Conservation (phyloP, 2,113 vertebrate genomes). For the Ptyas mucosa region DNA sequence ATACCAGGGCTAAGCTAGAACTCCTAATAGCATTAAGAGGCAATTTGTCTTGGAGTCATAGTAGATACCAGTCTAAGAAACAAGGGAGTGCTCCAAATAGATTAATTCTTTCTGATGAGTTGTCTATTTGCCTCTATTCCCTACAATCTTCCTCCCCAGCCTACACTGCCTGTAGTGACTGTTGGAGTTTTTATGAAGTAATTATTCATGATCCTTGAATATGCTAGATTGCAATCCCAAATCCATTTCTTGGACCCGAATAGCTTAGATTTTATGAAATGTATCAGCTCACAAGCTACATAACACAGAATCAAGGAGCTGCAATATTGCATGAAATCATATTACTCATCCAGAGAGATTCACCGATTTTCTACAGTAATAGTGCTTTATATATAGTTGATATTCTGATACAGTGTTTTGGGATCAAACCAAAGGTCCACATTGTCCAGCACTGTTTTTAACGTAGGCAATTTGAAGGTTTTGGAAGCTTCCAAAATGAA, state of each 20-base stretch:
- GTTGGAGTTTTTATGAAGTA: neutral
- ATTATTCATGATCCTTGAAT: neutral
- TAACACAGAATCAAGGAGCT: neutral
- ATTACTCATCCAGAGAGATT: neutral
- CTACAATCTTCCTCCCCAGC: neutral
- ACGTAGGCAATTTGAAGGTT: neutral
- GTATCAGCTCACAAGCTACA: neutral
- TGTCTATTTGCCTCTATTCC: neutral
- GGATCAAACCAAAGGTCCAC: neutral
- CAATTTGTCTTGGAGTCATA: constrained; percentile 16
- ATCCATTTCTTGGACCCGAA: neutral
- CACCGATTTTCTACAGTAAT: neutral
- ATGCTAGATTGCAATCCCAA: neutral
- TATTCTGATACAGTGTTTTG: neutral
- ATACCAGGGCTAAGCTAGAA: neutral
- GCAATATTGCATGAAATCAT: neutral
- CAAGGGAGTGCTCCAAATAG: neutral
- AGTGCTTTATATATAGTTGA: neutral
- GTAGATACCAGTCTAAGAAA: neutral
- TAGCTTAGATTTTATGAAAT: neutral
- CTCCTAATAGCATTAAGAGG: constrained; percentile 41
- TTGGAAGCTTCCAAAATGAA: neutral
- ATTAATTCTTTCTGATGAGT: neutral
- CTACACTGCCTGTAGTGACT: neutral
- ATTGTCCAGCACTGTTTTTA: neutral